These are phyloP conservation scores for Thunnus albacares DNA, from an alignment of 2,797 vertebrate species.

Conservation along the genomic window DNA sequence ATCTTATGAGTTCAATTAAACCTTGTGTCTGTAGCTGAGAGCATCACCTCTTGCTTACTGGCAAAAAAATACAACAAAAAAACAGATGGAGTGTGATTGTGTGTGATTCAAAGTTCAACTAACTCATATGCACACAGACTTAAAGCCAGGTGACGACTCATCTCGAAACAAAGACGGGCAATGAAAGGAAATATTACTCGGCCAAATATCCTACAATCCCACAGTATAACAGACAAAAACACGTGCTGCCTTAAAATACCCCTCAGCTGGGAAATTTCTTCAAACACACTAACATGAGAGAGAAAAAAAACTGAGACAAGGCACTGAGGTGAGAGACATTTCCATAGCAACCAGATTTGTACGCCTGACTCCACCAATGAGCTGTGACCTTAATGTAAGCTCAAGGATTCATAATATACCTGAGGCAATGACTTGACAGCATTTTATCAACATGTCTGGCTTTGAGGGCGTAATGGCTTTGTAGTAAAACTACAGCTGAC, in stretches of 20 bases:
- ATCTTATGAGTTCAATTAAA: no score
- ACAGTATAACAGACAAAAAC: constrained; percentile 28
- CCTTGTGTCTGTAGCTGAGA: neutral
- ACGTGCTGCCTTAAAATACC: constrained; percentile 17
- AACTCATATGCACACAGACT: constrained; percentile 30
- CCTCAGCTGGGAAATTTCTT: constrained; percentile 29
- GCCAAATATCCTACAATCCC: constrained; percentile 32
- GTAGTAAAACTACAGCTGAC: neutral
- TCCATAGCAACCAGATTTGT: constrained; percentile 51
- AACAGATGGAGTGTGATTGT: constrained; percentile 62
- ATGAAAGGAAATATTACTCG: constrained; percentile 29
- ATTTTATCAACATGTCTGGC: neutral
- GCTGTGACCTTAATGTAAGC: constrained; percentile 44
- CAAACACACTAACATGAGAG: constrained; percentile 28
- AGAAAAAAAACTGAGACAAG: constrained; percentile 13
- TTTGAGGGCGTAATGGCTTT: neutral
- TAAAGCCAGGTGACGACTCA: constrained; percentile 25
- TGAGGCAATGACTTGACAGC: constrained; percentile 8
- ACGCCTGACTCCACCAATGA: constrained; percentile 46
- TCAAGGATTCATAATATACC: constrained; percentile 19
- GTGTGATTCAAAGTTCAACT: constrained; percentile 67
- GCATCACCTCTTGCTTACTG: constrained; percentile 27
- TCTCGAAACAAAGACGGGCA: constrained; percentile 35
- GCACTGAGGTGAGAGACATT: constrained; percentile 55
- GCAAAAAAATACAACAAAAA: constrained; percentile 9